A percentile compares a stretch with the other conserved stretches of the same genome.
Conservation (phyloP, 2,888 invertebrate genomes). For the Callinectes sapidus region DNA sequence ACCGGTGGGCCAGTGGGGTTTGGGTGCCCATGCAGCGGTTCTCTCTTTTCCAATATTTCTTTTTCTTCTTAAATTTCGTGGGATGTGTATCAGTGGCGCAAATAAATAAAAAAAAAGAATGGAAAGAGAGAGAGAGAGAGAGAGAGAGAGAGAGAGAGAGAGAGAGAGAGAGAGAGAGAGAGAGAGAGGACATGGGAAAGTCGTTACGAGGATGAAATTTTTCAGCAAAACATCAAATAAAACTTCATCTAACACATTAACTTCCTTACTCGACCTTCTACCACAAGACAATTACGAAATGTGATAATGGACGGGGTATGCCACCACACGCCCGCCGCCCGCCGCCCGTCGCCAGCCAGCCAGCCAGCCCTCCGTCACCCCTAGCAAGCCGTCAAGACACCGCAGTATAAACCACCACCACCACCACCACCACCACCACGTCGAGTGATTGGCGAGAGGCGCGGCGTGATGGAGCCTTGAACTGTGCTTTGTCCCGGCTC, state of each 20-base stretch:
- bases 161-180: too few relatives aligned
- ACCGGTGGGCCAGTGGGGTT: not conserved
- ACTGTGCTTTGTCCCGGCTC: not conserved
- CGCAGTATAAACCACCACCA: not conserved
- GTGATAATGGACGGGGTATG: not conserved
- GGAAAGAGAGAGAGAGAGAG: not conserved
- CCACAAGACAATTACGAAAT: not conserved
- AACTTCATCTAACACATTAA: not conserved
- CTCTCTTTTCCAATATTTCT: not conserved
- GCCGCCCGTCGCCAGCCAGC: not conserved
- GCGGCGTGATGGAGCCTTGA: not conserved
- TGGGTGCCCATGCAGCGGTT: not conserved
- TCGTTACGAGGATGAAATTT: not conserved
- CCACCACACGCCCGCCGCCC: not conserved
- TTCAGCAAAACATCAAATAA: not conserved
- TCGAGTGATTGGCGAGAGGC: not conserved
- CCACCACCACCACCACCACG: slow-evolving; percentile 6
- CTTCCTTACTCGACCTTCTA: not conserved
- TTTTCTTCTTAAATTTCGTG: not conserved
- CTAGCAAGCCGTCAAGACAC: not conserved
- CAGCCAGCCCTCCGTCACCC: not conserved
- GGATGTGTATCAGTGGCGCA: not conserved
- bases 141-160: too few relatives aligned
- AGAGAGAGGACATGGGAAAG: not conserved
- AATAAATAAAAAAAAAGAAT: not conserved